phyloP scores from a whole-genome alignment of 2,888 invertebrate genomes.

The Encarsia formosa region DNA sequence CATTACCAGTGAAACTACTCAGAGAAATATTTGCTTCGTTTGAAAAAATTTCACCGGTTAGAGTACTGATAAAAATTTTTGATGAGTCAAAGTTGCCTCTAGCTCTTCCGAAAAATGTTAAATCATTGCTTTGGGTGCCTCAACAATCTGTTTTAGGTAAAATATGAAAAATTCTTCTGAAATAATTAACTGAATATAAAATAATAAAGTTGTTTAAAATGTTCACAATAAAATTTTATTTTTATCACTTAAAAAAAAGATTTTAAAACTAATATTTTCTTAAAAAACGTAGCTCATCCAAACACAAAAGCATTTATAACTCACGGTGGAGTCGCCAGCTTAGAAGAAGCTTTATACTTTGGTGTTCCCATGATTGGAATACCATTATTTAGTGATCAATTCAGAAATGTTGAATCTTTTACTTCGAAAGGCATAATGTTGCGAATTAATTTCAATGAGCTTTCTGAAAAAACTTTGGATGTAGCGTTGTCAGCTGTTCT shows the following conservation, averaged over 20 bases:
- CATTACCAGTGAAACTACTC: conserved; percentile 32
- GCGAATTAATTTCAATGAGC: conserved; percentile 11
- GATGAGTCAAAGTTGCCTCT: conserved; percentile 29
- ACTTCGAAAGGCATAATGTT: conserved; percentile 22
- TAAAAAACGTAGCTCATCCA: conserved; percentile 34
- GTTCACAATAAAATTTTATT: neutral
- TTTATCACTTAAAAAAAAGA: neutral
- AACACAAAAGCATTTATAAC: conserved; percentile 41
- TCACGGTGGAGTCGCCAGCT: conserved; percentile 42
- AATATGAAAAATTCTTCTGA: neutral
- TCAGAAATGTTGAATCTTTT: conserved; percentile 21
- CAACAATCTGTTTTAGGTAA: conserved; percentile 30
- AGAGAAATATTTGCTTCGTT: conserved; percentile 33
- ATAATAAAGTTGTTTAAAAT: neutral
- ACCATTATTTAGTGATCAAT: conserved; percentile 43
- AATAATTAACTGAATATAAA: neutral
- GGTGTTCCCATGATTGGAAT: conserved; percentile 42
- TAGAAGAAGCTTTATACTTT: conserved; percentile 37
- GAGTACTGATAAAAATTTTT: conserved; percentile 36
- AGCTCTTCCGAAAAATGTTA: conserved; percentile 36
- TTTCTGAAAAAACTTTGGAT: conserved; percentile 33
- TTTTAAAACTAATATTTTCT: no score
- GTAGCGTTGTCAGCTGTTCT: conserved; percentile 27
- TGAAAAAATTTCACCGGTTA: conserved; percentile 34
- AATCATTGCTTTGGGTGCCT: conserved; percentile 35